A percentile compares a stretch with the other conserved stretches of the same genome.
Conservation (phyloP, 2,797 vertebrate genomes). For the Sphaeramia orbicularis region DNA sequence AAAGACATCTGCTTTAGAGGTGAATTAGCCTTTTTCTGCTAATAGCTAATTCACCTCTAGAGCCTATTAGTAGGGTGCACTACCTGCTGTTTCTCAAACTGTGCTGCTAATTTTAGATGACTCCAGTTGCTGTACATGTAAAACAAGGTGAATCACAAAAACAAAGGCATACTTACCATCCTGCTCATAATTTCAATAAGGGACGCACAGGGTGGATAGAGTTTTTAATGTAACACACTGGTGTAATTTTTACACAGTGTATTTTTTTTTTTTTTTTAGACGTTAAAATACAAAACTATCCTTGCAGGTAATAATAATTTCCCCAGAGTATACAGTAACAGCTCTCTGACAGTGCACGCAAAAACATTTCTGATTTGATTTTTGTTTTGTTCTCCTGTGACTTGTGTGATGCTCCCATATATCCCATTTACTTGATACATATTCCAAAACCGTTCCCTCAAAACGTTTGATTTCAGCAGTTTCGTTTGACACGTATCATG, state of each 20-base stretch:
- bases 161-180: conserved; percentile 50
- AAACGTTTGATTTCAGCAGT: conserved; percentile 59
- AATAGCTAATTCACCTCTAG: conserved; percentile 81
- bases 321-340: conserved; percentile 48
- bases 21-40: conserved; percentile 81
- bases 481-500: conserved; percentile 56
- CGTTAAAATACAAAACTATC: conserved; percentile 55
- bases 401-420: conserved; percentile 53
- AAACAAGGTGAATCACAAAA: conserved; percentile 75
- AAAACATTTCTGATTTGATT: background rate
- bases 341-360: conserved; percentile 16
- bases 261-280: too few species aligned
- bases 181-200: conserved; percentile 1
- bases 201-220: background rate
- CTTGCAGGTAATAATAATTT: conserved; percentile 69
- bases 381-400: conserved; percentile 57
- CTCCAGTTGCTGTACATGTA: conserved; percentile 57
- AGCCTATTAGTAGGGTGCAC: conserved; percentile 66
- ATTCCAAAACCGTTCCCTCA: conserved; percentile 53
- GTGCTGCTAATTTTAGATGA: conserved; percentile 81
- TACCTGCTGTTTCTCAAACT: conserved; percentile 80
- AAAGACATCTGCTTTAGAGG: conserved; percentile 74
- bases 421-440: conserved; percentile 70
- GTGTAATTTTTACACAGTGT: conserved; percentile 34
- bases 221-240: conserved; percentile 14